A percentile compares a stretch with the other conserved stretches of the same genome.
phyloP scores from a whole-genome alignment of 23 tunicate genomes.

The Halocynthia aurantium region DNA sequence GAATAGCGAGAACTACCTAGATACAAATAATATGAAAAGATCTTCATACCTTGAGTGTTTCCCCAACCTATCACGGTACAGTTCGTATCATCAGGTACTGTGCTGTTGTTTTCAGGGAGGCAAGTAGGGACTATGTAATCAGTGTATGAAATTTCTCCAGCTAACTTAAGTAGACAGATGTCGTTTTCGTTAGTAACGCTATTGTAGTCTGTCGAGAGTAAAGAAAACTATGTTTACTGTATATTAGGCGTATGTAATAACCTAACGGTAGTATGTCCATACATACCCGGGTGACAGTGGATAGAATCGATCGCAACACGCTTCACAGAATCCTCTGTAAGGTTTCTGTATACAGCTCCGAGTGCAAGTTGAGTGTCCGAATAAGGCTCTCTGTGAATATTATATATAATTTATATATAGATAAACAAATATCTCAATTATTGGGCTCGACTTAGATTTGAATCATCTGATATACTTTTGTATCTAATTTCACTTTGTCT shows the following conservation, averaged over 20 bases:
- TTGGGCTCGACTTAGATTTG: too few species aligned
- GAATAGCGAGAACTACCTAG: too few species aligned
- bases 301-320: too few species aligned
- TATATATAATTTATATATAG: too few species aligned
- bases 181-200: background rate
- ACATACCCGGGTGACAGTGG: background rate
- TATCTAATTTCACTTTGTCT: too few species aligned
- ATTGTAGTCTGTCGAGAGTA: background rate
- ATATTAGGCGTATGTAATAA: background rate
- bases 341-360: background rate
- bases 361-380: background rate
- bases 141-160: background rate
- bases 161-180: background rate
- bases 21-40: too few species aligned
- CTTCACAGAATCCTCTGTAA: background rate
- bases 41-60: background rate
- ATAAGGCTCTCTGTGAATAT: too few species aligned
- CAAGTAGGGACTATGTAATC: background rate
- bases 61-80: conserved; percentile 10
- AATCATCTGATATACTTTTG: too few species aligned
- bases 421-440: too few species aligned
- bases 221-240: too few species aligned
- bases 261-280: background rate
- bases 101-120: background rate
- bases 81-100: background rate